Evolutionary conservation across 2,797 vertebrate species (phyloP).

Genomic region (Peromyscus eremicus): DNA sequence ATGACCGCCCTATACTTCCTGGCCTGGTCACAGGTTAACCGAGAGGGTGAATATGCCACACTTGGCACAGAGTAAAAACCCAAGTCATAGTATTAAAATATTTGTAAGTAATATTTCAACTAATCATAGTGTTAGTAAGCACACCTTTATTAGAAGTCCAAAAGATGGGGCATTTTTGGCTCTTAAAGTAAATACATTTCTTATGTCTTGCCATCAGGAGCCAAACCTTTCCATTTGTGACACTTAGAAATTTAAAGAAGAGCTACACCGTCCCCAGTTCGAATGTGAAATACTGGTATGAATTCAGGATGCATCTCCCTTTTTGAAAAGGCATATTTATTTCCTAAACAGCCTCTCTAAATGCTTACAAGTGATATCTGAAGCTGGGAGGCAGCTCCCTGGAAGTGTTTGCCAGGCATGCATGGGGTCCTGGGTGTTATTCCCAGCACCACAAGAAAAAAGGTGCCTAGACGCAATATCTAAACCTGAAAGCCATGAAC

Average conservation of each 20-base stretch:
- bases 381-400: too few species aligned
- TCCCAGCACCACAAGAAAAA: neutral
- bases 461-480: neutral
- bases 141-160: neutral
- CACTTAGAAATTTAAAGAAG: neutral
- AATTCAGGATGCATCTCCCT: neutral
- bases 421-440: neutral
- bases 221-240: conserved; percentile 33
- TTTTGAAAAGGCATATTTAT: neutral
- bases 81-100: neutral
- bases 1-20: neutral
- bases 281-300: conserved; percentile 21
- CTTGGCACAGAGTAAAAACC: neutral
- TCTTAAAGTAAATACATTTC: neutral
- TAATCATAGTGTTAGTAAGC: neutral
- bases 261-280: neutral
- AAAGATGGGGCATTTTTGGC: conserved; percentile 19
- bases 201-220: conserved; percentile 5
- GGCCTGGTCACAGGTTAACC: neutral
- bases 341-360: neutral
- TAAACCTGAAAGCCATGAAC: neutral
- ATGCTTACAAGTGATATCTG: neutral
- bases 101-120: neutral
- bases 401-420: neutral
- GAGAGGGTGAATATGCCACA: neutral